phyloP scores from a whole-genome alignment of 2,113 vertebrate genomes.

The Alethe diademata region DNA sequence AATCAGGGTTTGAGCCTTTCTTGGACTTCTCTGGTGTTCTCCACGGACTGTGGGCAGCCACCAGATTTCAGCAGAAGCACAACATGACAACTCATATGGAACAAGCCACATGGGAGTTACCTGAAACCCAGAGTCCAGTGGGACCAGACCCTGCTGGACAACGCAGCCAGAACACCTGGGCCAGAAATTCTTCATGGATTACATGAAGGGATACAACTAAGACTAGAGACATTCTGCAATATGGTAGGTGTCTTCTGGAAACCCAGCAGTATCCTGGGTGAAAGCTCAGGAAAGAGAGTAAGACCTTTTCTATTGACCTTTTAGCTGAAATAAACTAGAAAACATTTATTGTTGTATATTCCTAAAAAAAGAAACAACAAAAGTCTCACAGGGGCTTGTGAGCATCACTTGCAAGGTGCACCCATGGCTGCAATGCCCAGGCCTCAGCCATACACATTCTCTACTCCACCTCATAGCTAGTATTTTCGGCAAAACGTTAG shows the following conservation, averaged over 20 bases:
- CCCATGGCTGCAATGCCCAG: neutral
- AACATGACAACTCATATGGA: neutral
- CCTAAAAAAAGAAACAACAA: neutral
- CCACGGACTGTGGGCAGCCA: neutral
- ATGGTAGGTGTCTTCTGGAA: neutral
- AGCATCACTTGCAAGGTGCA: neutral
- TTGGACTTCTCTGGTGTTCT: neutral
- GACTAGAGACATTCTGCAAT: neutral
- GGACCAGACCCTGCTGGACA: constrained; percentile 14
- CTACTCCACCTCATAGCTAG: neutral
- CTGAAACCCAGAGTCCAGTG: neutral
- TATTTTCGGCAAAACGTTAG: neutral
- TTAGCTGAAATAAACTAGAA: constrained; percentile 26
- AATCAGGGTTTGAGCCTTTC: neutral
- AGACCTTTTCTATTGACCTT: neutral
- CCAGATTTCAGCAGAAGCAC: neutral
- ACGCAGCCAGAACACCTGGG: neutral
- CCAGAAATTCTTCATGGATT: neutral
- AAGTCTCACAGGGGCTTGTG: neutral
- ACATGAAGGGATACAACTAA: neutral
- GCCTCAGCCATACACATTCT: neutral
- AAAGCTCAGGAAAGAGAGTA: constrained; percentile 4
- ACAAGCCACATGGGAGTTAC: neutral
- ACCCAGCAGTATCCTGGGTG: neutral
- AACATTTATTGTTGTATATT: constrained; percentile 33